Percentiles rank a stretch among this genome's conserved stretches.
Evolutionary conservation across 1,140 invertebrate species (phyloP).

Genomic region (Zeugodacus cucurbitae): DNA sequence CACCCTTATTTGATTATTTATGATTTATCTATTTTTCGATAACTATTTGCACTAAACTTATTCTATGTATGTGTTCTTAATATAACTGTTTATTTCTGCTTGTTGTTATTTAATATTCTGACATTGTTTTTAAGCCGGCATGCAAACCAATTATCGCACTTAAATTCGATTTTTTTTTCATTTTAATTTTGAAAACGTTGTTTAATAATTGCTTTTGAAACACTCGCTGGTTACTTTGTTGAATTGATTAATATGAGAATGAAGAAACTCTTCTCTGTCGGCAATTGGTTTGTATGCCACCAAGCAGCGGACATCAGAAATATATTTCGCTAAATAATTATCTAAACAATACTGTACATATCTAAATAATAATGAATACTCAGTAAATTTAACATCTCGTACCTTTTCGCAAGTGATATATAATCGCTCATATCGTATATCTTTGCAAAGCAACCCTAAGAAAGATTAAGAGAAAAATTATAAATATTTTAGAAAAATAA

Average conservation of each 20-base stretch:
- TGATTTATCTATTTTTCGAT: neutral
- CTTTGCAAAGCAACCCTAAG: neutral
- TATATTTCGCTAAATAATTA: neutral
- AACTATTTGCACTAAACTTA: neutral
- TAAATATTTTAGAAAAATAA: neutral
- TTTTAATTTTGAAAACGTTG: no score
- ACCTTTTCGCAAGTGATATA: neutral
- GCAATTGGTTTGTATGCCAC: neutral
- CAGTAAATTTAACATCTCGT: neutral
- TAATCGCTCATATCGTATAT: neutral
- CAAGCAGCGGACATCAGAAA: constrained; percentile 7
- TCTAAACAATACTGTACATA: neutral
- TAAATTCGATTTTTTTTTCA: no score
- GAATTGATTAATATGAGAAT: no score
- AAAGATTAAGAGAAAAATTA: neutral
- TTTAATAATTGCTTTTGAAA: no score
- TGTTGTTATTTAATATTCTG: neutral
- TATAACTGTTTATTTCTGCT: neutral
- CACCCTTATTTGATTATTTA: constrained; percentile 4
- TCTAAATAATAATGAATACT: neutral
- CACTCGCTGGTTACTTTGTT: no score
- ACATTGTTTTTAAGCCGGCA: neutral
- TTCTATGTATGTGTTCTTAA: constrained; percentile 7
- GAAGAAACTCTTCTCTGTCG: no score
- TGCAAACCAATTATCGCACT: neutral